Evolutionary conservation across 2,888 invertebrate genomes (phyloP), one percentile per base, ranked within the genome.

Genomic region (Troides helena): DNA sequence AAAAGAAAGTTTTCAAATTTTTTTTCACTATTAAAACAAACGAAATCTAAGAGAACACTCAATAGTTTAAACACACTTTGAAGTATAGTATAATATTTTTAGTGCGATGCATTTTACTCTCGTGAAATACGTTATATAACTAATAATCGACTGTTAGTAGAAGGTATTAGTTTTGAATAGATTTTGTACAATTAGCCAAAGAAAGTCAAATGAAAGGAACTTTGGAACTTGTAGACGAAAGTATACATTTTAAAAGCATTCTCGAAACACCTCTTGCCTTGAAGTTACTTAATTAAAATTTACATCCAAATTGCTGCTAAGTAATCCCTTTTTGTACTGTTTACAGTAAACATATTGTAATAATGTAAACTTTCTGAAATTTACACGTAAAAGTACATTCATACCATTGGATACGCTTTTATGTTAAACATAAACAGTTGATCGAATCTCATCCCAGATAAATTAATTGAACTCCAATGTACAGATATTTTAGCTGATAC

Each of bases 231-330:
- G 60, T 50, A 59, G 57, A 57, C 46, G 46, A 50, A 66, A 23
- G 50, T 23, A 23, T 58, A 66, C 53, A 60, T 66, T 66, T 66
- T 46, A 66, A 66, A 66, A 66, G 59, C 60, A 60, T 66, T 21
- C 59, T 50, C 46, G 30, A 17, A 46, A 60, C 50, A 59, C 43
- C 46, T 30, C 30, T 58, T 30, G 36, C 30, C 25, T 18, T 36
- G 61, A 61, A 56, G n/a, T 39, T 39, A 43, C 23, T 39, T 56
- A 62, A 62, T 67, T 62, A 67, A 56, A 43, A 53, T 53, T n/a
- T 53, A 53, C 23, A 30, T 17, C 18, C 30, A 6, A 23, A 14
- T 12, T 30, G 30, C 0, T 59, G 7, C 18, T 30, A 59, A 30
- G 1, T 3, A 30, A 30, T 25, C 0, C 5, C 23, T 58, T 58